Evolutionary conservation across 2,888 invertebrate genomes (phyloP), one percentile per base, ranked within the genome.

Genomic region (Perizoma flavofasciatum): DNA sequence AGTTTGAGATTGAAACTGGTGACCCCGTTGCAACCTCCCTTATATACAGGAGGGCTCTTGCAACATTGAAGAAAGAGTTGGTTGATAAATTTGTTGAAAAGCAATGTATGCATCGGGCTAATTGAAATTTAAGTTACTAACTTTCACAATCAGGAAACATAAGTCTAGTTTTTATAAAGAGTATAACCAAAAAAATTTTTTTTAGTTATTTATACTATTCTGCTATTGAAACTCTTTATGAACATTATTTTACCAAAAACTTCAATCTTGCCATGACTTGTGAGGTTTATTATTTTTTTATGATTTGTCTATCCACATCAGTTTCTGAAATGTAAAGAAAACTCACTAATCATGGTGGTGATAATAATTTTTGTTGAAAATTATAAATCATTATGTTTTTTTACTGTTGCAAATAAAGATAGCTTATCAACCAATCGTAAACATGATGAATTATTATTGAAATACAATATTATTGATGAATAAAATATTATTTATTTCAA

Each of bases 1-100:
- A 92, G 62, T 95, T 96, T 82, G 96, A 96, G 89, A 92, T 93
- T 61, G 91, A 93, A 66, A 83, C 91, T 68, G 95, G 95, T 4
- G 93, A 94, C 64, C 85, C 93, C 0, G 92, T 93, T 67, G 88
- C 86, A 59, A 90, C 94, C 39, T 86, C 93, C 0, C 79, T 87
- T 3, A 83, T 96, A 37, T 94, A 95, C 68, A 92, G 93, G 69
- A 93, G 94, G 75, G 96, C 96, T 33, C 83, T 94, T 46, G 92
- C 92, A 63, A 90, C 87, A 1, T 84, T 96, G 52, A 92, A 94
- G 52, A 87, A 92, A 51, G 81, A 85, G 33, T 75, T 92, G 52
- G 91, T 93, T 3, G 93, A 93, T 73, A 83, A 87, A 53, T 94
- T 94, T 70, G 89, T 93, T 48, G 88, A 88, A 69, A 86, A 86